A percentile compares a stretch with the other conserved stretches of the same genome.
Evolutionary conservation across 1,140 invertebrate species (phyloP).

Genomic region (Tetranychus urticae): DNA sequence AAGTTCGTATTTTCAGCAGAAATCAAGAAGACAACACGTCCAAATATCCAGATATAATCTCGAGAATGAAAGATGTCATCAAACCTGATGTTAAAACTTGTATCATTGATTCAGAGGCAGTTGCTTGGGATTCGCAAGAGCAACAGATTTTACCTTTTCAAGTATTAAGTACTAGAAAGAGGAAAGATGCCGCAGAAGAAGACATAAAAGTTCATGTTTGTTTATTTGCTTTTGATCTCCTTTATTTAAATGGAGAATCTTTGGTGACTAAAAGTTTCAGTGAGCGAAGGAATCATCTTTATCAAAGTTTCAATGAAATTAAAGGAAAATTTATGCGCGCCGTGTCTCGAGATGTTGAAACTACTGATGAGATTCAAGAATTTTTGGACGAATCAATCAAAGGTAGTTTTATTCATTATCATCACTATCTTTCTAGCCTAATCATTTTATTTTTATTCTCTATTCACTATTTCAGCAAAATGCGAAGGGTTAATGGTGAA

Average conservation of each 20-base stretch:
- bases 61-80: conserved; percentile 31
- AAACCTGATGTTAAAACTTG: conserved; percentile 44
- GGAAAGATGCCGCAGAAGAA: conserved; percentile 67
- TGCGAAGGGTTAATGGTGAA: conserved; percentile 99
- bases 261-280: conserved; percentile 54
- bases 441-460: neutral
- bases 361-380: conserved; percentile 66
- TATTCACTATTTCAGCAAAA: conserved; percentile 34
- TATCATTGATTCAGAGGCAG: conserved; percentile 87
- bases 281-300: conserved; percentile 46
- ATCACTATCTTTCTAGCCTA: neutral
- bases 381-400: conserved; percentile 89
- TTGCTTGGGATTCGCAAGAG: conserved; percentile 77
- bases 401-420: conserved; percentile 25
- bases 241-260: conserved; percentile 75
- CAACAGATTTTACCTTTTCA: conserved; percentile 92
- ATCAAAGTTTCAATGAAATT: conserved; percentile 30
- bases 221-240: conserved; percentile 88
- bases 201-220: conserved; percentile 94
- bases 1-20: conserved; percentile 64
- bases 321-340: conserved; percentile 76
- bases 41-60: conserved; percentile 91
- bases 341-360: conserved; percentile 44
- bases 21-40: conserved; percentile 96
- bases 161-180: conserved; percentile 77